phyloP scores from a whole-genome alignment of 2,797 vertebrate genomes.

The Melanotaenia parkinsoni region DNA sequence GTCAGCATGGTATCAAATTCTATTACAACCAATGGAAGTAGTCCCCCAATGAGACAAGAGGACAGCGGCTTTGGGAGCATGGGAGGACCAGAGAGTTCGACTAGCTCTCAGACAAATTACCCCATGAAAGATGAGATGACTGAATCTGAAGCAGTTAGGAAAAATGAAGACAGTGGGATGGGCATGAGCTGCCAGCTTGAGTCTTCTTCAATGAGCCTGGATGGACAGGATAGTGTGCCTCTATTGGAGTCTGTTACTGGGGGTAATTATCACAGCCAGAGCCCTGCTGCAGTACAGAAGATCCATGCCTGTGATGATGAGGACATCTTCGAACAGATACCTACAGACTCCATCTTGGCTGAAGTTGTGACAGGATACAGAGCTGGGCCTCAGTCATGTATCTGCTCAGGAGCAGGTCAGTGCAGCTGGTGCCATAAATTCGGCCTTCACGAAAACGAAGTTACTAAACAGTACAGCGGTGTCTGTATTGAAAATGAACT shows the following conservation, averaged over 20 bases:
- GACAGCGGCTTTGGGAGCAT: constrained; percentile 84
- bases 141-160: background rate
- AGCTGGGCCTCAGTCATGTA: constrained; percentile 65
- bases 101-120: constrained; percentile 51
- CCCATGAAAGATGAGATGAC: constrained; percentile 49
- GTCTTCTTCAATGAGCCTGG: constrained; percentile 51
- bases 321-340: constrained; percentile 41
- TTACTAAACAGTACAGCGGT: constrained; percentile 43
- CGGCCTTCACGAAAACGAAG: constrained; percentile 19
- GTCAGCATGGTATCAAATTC: constrained; percentile 60
- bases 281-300: constrained; percentile 43
- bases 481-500: constrained; percentile 30
- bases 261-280: constrained; percentile 73
- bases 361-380: constrained; percentile 72
- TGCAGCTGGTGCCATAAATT: constrained; percentile 78
- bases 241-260: constrained; percentile 30
- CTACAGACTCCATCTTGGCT: constrained; percentile 46
- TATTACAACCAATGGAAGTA: background rate
- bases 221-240: constrained; percentile 46
- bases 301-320: constrained; percentile 21
- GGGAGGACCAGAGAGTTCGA: constrained; percentile 65
- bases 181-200: constrained; percentile 58
- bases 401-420: constrained; percentile 73
- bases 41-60: constrained; percentile 52
- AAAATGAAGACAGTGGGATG: constrained; percentile 71